A percentile compares a stretch with the other conserved stretches of the same genome.
These are phyloP conservation scores for Chorisops tibialis DNA, from an alignment of 2,888 invertebrate genomes.

Conservation along the genomic window DNA sequence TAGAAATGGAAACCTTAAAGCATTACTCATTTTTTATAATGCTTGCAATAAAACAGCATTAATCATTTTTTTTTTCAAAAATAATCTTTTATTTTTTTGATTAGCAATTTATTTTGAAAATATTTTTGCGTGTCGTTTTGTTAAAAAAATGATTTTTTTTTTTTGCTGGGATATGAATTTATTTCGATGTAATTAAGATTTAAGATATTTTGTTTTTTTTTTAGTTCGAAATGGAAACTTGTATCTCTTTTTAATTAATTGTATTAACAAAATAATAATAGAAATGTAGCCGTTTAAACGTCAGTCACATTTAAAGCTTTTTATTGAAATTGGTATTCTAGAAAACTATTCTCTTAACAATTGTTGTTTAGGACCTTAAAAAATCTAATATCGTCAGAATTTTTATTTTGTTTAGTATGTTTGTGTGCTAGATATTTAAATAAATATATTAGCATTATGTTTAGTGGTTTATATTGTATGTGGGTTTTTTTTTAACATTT, in stretches of 20 bases:
- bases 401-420: background rate
- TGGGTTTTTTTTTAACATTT: slow-evolving; percentile 1
- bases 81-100: no score
- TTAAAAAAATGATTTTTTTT: no score
- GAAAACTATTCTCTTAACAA: background rate
- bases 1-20: slow-evolving; percentile 5
- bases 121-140: no score
- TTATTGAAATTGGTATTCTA: slow-evolving; percentile 1
- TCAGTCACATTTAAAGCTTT: slow-evolving; percentile 23
- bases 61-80: no score
- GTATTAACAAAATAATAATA: background rate
- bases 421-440: no score
- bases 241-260: slow-evolving; percentile 1
- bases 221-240: background rate
- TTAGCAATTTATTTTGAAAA: no score
- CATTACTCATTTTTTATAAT: no score
- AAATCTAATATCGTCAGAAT: slow-evolving; percentile 5
- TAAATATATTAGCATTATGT: no score
- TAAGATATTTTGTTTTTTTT: no score
- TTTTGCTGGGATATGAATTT: background rate
- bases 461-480: no score
- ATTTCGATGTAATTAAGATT: slow-evolving; percentile 4
- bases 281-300: background rate
- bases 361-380: background rate
- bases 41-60: no score